Conservation (phyloP, 2,888 invertebrate species). For the Pandemis cinnamomeana region DNA sequence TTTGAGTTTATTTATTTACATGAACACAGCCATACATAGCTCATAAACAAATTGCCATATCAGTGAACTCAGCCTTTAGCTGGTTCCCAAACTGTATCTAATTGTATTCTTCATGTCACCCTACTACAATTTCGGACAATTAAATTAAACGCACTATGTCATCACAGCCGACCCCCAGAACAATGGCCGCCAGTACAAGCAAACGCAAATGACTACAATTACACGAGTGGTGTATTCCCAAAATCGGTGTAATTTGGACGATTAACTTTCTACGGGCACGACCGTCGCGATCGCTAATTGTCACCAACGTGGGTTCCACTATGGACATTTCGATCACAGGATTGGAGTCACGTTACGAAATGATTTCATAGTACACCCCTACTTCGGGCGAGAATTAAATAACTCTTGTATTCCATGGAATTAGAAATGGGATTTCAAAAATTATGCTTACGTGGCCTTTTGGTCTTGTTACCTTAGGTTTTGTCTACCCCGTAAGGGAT, state of each 20-base stretch:
- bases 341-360: background rate
- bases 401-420: background rate
- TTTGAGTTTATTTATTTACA: no score
- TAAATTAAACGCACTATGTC: background rate
- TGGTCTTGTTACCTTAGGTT: no score
- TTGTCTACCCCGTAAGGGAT: no score
- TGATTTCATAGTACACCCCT: background rate
- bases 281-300: conserved; percentile 47
- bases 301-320: conserved; percentile 5
- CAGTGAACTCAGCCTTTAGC: background rate
- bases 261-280: conserved; percentile 66
- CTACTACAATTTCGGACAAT: background rate
- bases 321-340: background rate
- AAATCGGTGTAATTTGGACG: conserved; percentile 58
- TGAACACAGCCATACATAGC: no score
- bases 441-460: no score
- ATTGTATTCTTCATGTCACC: background rate
- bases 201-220: conserved; percentile 15
- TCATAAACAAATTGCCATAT: background rate
- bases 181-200: conserved; percentile 2
- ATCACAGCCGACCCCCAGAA: background rate
- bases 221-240: conserved; percentile 45
- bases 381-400: background rate
- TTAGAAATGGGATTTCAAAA: background rate
- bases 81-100: background rate